Evolutionary conservation across 2,888 invertebrate genomes (phyloP).

Genomic region (Lycophotia porphyrea): DNA sequence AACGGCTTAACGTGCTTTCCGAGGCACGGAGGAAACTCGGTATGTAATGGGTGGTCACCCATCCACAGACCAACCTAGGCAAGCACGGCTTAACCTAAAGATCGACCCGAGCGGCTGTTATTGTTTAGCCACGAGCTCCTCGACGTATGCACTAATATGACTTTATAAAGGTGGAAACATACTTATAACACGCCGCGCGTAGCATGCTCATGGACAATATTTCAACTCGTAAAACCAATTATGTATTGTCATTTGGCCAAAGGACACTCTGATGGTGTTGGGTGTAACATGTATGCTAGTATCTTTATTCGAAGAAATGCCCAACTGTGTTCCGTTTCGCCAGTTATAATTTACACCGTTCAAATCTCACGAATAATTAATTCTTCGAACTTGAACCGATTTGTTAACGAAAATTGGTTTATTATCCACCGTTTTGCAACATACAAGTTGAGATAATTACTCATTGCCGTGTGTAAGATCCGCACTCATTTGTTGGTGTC

Average conservation of each 20-base stretch:
- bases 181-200: neutral
- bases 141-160: constrained; percentile 13
- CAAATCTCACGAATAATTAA: constrained; percentile 27
- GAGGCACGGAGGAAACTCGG: too few species aligned
- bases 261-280: neutral
- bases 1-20: too few species aligned
- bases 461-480: neutral
- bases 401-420: constrained; percentile 16
- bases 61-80: too few species aligned
- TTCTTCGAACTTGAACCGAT: constrained; percentile 40
- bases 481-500: neutral
- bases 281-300: neutral
- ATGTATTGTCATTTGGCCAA: neutral
- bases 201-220: neutral
- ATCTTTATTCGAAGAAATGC: constrained; percentile 34
- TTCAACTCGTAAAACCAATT: neutral
- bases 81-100: too few species aligned
- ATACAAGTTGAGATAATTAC: constrained; percentile 4
- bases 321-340: neutral
- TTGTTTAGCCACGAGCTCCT: too few species aligned
- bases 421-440: neutral
- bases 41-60: too few species aligned
- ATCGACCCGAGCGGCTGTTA: too few species aligned
- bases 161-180: neutral
- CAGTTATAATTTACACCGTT: constrained; percentile 6